Conservation (phyloP, 2,113 vertebrate species). For the Cyprinus carpio region DNA sequence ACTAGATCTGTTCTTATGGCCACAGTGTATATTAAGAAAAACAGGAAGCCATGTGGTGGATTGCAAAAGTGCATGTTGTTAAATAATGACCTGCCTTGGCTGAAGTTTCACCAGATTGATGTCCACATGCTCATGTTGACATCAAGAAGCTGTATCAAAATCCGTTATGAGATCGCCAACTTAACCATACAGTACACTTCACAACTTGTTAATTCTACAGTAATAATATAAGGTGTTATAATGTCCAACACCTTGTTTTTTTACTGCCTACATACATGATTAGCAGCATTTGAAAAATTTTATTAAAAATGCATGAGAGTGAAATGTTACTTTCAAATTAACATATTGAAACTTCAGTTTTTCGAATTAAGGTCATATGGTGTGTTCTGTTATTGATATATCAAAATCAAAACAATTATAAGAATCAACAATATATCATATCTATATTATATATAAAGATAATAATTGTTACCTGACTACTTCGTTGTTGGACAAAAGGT, state of each 20-base stretch:
- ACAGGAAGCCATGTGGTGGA: slow-evolving; percentile 87
- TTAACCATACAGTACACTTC: slow-evolving; percentile 3
- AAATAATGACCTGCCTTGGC: slow-evolving; percentile 73
- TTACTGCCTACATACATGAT: too few species aligned
- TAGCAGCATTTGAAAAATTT: too few species aligned
- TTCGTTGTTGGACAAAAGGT: too few species aligned
- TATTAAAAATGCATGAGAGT: too few species aligned
- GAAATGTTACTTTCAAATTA: too few species aligned
- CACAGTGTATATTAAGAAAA: slow-evolving; percentile 70
- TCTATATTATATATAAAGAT: too few species aligned
- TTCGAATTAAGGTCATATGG: too few species aligned
- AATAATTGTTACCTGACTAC: too few species aligned
- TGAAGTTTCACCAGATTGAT: slow-evolving; percentile 76
- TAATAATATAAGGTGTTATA: neutral
- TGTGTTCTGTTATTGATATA: too few species aligned
- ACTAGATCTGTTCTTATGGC: slow-evolving; percentile 27
- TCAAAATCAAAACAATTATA: too few species aligned
- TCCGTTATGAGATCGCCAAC: slow-evolving; percentile 50
- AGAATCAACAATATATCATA: too few species aligned
- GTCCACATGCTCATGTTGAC: slow-evolving; percentile 74
- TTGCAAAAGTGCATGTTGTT: slow-evolving; percentile 88
- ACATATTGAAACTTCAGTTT: too few species aligned
- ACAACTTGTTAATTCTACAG: neutral
- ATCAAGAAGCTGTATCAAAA: slow-evolving; percentile 65
- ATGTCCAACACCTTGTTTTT: neutral